Conservation (phyloP, 2,113 vertebrate genomes). For the Rhea americana region DNA sequence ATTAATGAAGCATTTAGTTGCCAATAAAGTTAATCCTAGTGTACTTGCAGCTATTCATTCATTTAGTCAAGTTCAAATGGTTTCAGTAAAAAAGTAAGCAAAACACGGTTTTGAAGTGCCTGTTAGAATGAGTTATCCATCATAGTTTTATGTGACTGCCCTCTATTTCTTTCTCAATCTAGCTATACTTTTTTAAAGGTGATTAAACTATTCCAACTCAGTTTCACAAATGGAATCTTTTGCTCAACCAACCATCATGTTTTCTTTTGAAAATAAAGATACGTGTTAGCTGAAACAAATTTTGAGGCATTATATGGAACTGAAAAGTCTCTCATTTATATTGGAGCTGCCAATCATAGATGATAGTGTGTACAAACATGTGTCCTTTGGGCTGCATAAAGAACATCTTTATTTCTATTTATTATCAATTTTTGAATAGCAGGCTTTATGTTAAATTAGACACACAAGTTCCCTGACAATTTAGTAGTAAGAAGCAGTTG, state of each 20-base stretch:
- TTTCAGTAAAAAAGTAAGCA: background rate
- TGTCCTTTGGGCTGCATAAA: background rate
- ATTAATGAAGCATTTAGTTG: background rate
- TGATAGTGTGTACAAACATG: background rate
- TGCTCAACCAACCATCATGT: accelerated
- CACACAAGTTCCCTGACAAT: background rate
- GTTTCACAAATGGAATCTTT: background rate
- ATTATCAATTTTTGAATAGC: background rate
- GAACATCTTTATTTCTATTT: background rate
- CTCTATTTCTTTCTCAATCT: background rate
- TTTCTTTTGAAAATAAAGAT: background rate
- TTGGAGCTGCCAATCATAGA: background rate
- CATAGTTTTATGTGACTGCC: background rate
- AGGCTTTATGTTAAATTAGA: background rate
- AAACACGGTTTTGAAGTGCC: background rate
- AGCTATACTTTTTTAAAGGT: background rate
- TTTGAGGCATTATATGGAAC: background rate
- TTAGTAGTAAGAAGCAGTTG: background rate
- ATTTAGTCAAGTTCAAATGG: background rate
- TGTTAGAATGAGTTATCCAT: background rate
- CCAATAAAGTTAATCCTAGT: background rate
- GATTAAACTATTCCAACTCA: background rate
- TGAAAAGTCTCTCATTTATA: background rate
- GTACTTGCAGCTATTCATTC: background rate
- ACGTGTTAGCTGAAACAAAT: background rate